Conservation (phyloP, 2,797 vertebrate genomes). For the Amblyopsis hoosieri region DNA sequence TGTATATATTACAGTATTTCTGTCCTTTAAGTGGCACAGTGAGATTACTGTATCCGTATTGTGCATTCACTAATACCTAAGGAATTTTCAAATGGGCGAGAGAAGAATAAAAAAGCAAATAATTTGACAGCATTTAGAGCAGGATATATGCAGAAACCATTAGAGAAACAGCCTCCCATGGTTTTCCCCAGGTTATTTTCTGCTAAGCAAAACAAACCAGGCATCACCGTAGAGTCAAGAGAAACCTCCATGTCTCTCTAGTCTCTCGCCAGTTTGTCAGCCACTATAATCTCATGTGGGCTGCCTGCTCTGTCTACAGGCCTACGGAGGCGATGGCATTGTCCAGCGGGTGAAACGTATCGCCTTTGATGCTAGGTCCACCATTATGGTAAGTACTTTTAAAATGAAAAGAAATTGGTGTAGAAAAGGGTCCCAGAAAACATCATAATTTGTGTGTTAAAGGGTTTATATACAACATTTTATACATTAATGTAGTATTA, state of each 20-base stretch:
- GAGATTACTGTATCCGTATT: conserved; percentile 48
- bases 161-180: conserved; percentile 56
- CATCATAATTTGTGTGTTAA: no score
- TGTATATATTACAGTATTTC: conserved; percentile 47
- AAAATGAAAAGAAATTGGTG: background rate
- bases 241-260: conserved; percentile 50
- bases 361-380: conserved; percentile 91
- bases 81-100: conserved; percentile 23
- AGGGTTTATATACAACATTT: no score
- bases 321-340: conserved; percentile 92
- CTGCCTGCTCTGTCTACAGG: conserved; percentile 73
- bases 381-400: conserved; percentile 86
- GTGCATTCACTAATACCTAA: conserved; percentile 33
- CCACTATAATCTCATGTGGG: background rate
- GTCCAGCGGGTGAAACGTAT: conserved; percentile 92
- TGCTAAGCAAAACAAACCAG: conserved; percentile 57
- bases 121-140: conserved; percentile 14
- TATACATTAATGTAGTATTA: no score
- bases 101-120: conserved; percentile 11
- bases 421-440: no score
- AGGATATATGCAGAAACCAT: conserved; percentile 54
- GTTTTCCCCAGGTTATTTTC: conserved; percentile 60
- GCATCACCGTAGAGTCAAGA: conserved; percentile 55
- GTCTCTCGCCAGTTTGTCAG: background rate
- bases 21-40: conserved; percentile 20